Evolutionary conservation across 2,888 invertebrate species (phyloP).

Genomic region (Ornithoptera priamus): DNA sequence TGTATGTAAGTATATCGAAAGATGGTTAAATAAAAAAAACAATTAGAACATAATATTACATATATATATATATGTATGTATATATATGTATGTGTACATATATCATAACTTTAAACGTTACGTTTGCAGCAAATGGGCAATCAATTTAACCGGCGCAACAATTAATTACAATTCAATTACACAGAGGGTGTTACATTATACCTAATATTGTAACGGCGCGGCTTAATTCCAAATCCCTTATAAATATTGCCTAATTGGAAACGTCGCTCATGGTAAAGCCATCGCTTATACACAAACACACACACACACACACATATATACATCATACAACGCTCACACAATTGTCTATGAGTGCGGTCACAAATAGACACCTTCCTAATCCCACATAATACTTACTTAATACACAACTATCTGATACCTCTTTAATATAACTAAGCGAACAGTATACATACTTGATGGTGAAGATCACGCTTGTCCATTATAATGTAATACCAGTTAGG

Average conservation of each 20-base stretch:
- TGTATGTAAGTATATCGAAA: no score
- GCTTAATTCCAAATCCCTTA: slow-evolving; percentile 47
- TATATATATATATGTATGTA: no score
- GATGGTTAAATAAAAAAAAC: no score
- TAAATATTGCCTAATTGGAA: slow-evolving; percentile 64
- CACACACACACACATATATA: no score
- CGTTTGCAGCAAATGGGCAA: slow-evolving; percentile 1
- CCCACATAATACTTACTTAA: slow-evolving; percentile 19
- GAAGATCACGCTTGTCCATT: no score
- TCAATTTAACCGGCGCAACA: slow-evolving; percentile 16
- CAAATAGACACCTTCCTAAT: slow-evolving; percentile 16
- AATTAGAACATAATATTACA: no score
- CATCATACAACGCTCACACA: slow-evolving; percentile 34
- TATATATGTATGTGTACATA: no score
- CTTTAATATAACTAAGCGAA: no score
- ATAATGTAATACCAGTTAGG: no score
- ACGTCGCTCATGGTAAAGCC: slow-evolving; percentile 49
- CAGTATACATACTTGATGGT: no score
- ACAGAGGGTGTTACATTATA: slow-evolving; percentile 30
- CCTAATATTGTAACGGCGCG: slow-evolving; percentile 35
- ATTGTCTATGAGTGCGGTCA: slow-evolving; percentile 9
- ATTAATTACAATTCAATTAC: slow-evolving; percentile 27
- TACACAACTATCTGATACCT: neutral
- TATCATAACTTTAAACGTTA: neutral
- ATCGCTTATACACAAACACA: slow-evolving; percentile 38